Base-by-base conservation (phyloP, 2,888 invertebrate genomes). In the Andrena flavipes region DNA sequence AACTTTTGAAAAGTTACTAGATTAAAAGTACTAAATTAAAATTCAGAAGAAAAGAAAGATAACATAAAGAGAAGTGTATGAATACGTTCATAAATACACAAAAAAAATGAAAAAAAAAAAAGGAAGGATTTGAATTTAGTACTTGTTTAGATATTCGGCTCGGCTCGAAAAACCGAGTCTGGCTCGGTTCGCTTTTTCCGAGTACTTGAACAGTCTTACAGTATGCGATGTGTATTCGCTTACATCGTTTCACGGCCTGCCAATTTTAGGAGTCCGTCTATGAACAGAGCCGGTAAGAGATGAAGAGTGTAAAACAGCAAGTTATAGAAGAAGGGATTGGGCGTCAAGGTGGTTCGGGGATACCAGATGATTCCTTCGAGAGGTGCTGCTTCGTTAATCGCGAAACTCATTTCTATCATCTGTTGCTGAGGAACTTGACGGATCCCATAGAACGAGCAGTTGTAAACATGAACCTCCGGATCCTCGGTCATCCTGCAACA, bases 371-470 rank as follows among this genome's bases (percentile, higher is more conserved):
- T 95, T 54, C 95, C 95, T 67, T 97, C 96, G 3, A 98, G 94
- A 0, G 98, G 98, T 67, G 96, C 94, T 13, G 94, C 90, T 0
- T 94, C 87, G 0, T 95, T 94, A 0, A 96, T 90, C 0, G 94
- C 91, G 69, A 95, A 94, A 0, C 96, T 96, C 74, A 96, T 92
- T 0, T 94, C 90, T 0, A 96, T 95, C 30, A 98, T 92, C 71
- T 97, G 95, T 0, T 94, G 95, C 94, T 96, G 96, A 0, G 96
- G 96, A 16, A 98, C 94, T 0, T 95, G 95, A 88, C 97, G 96
- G 1, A 97, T 94, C 0, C 95, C 94, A 2, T 97, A 96, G 0
- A 97, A 96, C 13, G 97, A 96, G 90, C 97, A 97, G 93, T 99
- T 98, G 94, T 98, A 97, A 4, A 99, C 96, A 0, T 96, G 94